Conservation (phyloP, 1,140 invertebrate species). For the Lerema accius region DNA sequence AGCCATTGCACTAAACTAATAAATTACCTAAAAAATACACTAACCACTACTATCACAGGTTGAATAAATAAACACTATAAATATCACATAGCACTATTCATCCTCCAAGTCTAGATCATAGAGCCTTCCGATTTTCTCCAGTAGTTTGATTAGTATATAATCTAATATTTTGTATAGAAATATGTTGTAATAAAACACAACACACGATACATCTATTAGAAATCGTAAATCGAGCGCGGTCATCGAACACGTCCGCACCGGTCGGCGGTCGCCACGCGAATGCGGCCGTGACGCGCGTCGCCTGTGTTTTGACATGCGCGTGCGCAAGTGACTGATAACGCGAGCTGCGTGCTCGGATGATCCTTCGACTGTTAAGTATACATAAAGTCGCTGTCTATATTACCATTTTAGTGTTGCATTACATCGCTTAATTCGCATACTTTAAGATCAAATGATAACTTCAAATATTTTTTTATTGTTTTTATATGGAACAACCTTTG, state of each 20-base stretch:
- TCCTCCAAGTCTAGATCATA: slow-evolving; percentile 57
- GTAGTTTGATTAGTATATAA: slow-evolving; percentile 45
- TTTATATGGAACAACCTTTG: not conserved
- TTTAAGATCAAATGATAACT: not conserved
- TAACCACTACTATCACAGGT: slow-evolving; percentile 66
- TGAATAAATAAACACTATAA: slow-evolving; percentile 62
- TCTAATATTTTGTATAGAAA: slow-evolving; percentile 66
- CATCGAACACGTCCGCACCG: slow-evolving; percentile 51
- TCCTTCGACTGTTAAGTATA: not conserved
- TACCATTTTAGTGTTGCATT: no score
- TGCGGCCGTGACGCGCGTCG: slow-evolving; percentile 38
- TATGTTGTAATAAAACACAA: slow-evolving; percentile 68
- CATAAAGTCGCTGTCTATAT: not conserved
- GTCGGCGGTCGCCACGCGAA: slow-evolving; percentile 46
- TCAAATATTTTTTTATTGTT: not conserved
- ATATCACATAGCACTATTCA: slow-evolving; percentile 47
- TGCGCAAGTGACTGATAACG: slow-evolving; percentile 46
- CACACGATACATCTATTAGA: slow-evolving; percentile 56
- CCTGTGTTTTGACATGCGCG: slow-evolving; percentile 51
- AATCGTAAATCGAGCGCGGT: slow-evolving; percentile 48
- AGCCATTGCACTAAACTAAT: slow-evolving; percentile 45
- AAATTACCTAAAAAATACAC: slow-evolving; percentile 32
- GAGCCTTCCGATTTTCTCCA: slow-evolving; percentile 45
- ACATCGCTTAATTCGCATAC: no score
- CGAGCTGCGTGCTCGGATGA: not conserved